These are phyloP conservation scores for Triplophysa siluroides DNA, from an alignment of 2,113 vertebrate species.

Conservation along the genomic window DNA sequence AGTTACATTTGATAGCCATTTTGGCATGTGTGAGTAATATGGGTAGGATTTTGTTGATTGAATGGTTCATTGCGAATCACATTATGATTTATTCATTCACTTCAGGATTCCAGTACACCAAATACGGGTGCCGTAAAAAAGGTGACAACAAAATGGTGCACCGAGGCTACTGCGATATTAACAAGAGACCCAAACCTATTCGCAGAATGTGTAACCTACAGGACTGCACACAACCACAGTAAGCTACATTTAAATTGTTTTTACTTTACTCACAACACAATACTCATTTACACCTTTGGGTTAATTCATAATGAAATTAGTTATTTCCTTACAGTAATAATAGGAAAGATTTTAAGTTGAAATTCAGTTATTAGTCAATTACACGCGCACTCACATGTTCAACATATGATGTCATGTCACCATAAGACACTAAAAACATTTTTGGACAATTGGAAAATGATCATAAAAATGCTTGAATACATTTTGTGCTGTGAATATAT, in stretches of 20 bases:
- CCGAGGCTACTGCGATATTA: constrained; percentile 87
- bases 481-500: no score
- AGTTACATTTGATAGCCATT: no score
- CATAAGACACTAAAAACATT: no score
- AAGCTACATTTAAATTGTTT: constrained; percentile 63
- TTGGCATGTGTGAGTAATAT: neutral
- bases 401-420: no score
- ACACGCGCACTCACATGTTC: no score
- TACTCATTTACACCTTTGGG: no score
- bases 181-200: constrained; percentile 94
- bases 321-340: no score
- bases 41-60: neutral
- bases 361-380: no score
- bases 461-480: no score
- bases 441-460: no score
- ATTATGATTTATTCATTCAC: neutral
- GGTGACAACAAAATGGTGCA: constrained; percentile 95
- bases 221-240: constrained; percentile 92
- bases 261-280: neutral
- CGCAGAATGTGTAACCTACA: constrained; percentile 95
- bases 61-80: neutral
- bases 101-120: constrained; percentile 93
- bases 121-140: constrained; percentile 94
- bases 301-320: no score
- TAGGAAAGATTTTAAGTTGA: no score